Base-by-base conservation (phyloP, 2,888 invertebrate genomes). In the Oligia fasciuncula region DNA sequence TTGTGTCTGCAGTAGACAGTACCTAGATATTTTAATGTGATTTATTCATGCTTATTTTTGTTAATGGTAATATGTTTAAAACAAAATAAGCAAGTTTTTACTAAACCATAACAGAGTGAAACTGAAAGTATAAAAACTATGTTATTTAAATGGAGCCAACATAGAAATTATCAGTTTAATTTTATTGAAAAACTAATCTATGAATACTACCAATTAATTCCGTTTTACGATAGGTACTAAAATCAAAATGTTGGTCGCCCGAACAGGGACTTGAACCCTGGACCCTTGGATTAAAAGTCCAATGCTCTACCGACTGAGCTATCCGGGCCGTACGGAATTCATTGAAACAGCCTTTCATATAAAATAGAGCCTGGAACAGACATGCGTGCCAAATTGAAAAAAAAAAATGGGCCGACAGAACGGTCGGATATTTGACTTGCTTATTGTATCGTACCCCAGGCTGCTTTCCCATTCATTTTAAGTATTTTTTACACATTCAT, bases 301-400 rank as follows among this genome's bases (percentile, higher is more conserved):
- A 96, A 96, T 96, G 96, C 97, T 97, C 96, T 97, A 97, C 96
- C 97, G 96, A 97, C 96, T 97, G 97, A 97, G 96, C 97, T 96
- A 97, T 86, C 88, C 88, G 88, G 88, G 88, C 88, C 3, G 0
- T 77, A 8, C 0, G 0, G 0, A 0, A 0, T 0, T 0, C 0
- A 1, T 0, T 0, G 76, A 85, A 85, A 83, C 14, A 77, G 40
- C 43, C 13, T 13, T 78, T 57, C 60, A 69, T 57, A 76, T 57
- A 60, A 51, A 40, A 1, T 60, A 43, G 3, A 72, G 40, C 23
- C 29, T 57, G 23, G 65, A 46, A 29, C 13, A 57, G 57, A 67
- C 54, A 29, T 6, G 40, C 14, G 65, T 8, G 62, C 49, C 14
- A 78, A 66, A 80, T 70, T 76, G 80, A 73, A 82, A 79, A 83